Evolutionary conservation across 30 jellyfish, hydroid and myxozoan species (phyloP).

Genomic region (Phacellophora camtschatica): DNA sequence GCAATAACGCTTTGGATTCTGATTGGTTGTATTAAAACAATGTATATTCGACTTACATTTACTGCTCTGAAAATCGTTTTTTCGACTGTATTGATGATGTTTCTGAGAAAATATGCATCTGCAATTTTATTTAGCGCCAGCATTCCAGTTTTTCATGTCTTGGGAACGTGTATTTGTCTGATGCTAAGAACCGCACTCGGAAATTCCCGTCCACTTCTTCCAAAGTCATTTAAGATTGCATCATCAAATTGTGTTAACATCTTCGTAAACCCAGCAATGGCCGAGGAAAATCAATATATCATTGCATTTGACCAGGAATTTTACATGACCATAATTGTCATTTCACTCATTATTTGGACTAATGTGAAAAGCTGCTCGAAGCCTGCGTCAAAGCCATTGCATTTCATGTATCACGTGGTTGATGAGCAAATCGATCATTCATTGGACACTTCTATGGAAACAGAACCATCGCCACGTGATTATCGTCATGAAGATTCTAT

Average conservation of each 20-base stretch:
- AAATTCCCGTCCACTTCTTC: constrained; percentile 37
- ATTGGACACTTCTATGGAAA: constrained; percentile 35
- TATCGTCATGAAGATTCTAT: background rate
- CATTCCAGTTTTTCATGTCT: constrained; percentile 24
- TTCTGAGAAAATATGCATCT: constrained; percentile 42
- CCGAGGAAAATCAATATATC: constrained; percentile 20
- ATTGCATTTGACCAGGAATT: constrained; percentile 66
- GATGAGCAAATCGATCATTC: constrained; percentile 7
- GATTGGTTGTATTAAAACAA: constrained; percentile 43
- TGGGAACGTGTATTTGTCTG: constrained; percentile 59
- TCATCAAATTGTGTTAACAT: constrained; percentile 3
- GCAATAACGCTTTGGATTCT: constrained; percentile 50
- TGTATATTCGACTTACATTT: constrained; percentile 4
- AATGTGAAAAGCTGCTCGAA: constrained; percentile 7
- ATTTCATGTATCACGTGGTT: constrained; percentile 34
- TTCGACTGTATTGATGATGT: constrained; percentile 21
- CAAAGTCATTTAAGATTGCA: background rate
- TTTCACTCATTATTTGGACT: constrained; percentile 55
- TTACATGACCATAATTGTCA: constrained; percentile 34
- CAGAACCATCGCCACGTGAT: constrained; percentile 21
- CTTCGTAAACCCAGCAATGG: constrained; percentile 46
- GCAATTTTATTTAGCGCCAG: constrained; percentile 26
- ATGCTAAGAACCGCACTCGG: constrained; percentile 62
- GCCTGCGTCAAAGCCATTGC: constrained; percentile 31
- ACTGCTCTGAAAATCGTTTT: constrained; percentile 10